Evolutionary conservation across 2,113 vertebrate genomes (phyloP), one percentile per base, ranked within the genome.

Genomic region (Hassar affinis): DNA sequence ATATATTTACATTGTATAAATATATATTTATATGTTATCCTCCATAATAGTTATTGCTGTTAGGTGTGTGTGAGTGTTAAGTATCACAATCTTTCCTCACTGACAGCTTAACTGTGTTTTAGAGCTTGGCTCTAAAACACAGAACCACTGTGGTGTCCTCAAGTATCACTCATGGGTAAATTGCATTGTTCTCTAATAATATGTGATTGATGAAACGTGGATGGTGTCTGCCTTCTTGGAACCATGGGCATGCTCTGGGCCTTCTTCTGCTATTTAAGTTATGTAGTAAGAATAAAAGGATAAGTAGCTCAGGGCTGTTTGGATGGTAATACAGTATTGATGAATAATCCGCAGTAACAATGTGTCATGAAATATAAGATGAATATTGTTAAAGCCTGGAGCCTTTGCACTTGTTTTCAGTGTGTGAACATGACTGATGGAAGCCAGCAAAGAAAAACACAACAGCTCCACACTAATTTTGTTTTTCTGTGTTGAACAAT

Each of bases 301-400:
- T 25, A 38, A 64, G 10, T 75, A 66, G 42, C 76, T 66, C 27
- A 54, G n/a, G 66, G 76, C 66, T 79, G 17, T 64, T 82, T 79
- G n/a, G 75, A 74, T 74, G 35, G 45, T 66, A 54, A 42, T 66
- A 62, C 10, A 52, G 80, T 86, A 79, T 74, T 83, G 81, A 86
- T 83, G 69, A 79, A 79, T 66, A 79, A 61, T 61, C 6, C 57
- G 51, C 25, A 74, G 22, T 54, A 61, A 78, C 5, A n/a, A 42
- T 45, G 69, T 14, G 64, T 71, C 74, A 71, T 81, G 61, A 72
- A 72, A 72, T 86, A 54, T 54, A 15, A 54, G 72, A 25, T 78
- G 22, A 25, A 62, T 69, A 33, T 45, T 54, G 25, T 77, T 76
- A 45, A 66, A 38, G 82, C 61, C 49, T 45, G 15, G 3, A 59